phyloP scores from a whole-genome alignment of 2,797 vertebrate species.

The Tapera naevia region DNA sequence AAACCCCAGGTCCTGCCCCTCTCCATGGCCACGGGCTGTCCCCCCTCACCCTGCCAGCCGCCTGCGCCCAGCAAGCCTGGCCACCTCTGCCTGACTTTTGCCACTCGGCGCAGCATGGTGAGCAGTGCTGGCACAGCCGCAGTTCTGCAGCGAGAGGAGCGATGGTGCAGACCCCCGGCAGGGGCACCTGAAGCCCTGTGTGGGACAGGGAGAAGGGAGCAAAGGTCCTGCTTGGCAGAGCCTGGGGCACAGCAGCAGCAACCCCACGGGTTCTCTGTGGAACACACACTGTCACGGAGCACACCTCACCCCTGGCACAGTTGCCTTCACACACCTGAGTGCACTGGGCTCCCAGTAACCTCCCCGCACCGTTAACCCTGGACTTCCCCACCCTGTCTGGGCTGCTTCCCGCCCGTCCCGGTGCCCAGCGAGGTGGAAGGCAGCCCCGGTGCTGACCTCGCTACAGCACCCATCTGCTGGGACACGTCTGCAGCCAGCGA shows the following conservation, averaged over 20 bases:
- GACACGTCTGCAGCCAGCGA: not conserved
- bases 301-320: not conserved
- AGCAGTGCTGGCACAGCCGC: not conserved
- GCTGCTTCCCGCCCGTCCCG: accelerated
- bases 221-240: not conserved
- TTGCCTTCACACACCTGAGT: not conserved
- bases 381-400: not conserved
- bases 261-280: accelerated
- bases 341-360: accelerated
- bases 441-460: not conserved
- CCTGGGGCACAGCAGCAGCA: not conserved
- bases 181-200: accelerated
- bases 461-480: not conserved
- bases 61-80: not conserved
- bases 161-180: not conserved
- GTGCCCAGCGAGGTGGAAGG: not conserved
- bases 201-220: not conserved
- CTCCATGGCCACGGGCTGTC: accelerated
- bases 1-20: not conserved
- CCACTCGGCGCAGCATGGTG: accelerated
- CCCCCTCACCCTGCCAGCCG: not conserved
- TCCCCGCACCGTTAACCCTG: not conserved
- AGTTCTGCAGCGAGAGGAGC: not conserved
- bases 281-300: too few species aligned
- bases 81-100: not conserved